phyloP scores from a whole-genome alignment of 2,113 vertebrate genomes.

The Damaliscus lunatus region DNA sequence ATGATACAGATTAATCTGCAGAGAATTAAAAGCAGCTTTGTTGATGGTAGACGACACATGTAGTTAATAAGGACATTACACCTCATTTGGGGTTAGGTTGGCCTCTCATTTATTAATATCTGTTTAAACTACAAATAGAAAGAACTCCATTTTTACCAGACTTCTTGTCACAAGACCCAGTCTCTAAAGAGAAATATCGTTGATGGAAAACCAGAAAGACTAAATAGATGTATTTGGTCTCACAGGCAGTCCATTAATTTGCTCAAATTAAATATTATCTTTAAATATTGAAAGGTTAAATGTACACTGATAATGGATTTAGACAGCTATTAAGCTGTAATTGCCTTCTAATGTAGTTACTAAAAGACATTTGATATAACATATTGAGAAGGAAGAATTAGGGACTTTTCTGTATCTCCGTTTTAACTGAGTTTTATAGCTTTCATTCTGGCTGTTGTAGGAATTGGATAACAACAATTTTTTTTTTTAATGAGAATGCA shows the following conservation, averaged over 20 bases:
- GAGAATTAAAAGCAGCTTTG: conserved; percentile 52
- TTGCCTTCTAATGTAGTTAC: conserved; percentile 95
- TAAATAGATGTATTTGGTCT: conserved; percentile 86
- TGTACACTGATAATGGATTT: conserved; percentile 94
- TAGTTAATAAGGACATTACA: conserved; percentile 17
- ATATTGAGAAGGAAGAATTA: conserved; percentile 84
- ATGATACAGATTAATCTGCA: conserved; percentile 52
- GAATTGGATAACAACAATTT: conserved; percentile 38
- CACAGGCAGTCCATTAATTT: conserved; percentile 89
- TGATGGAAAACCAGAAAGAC: conserved; percentile 79
- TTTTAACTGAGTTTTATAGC: conserved; percentile 63
- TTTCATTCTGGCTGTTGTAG: conserved; percentile 55
- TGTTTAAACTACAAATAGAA: conserved; percentile 54
- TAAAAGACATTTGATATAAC: conserved; percentile 90
- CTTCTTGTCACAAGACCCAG: conserved; percentile 63
- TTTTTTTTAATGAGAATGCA: background rate
- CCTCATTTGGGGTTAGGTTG: conserved; percentile 53
- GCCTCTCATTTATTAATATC: conserved; percentile 64
- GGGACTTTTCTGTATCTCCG: conserved; percentile 58
- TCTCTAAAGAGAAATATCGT: conserved; percentile 76
- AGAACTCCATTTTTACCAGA: conserved; percentile 51
- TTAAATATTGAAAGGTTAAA: conserved; percentile 98
- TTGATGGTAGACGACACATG: background rate
- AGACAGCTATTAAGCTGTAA: conserved; percentile 94
- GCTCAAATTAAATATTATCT: conserved; percentile 95